These are phyloP conservation scores for Carcina quercana DNA, from an alignment of 2,888 invertebrate genomes.

Conservation along the genomic window DNA sequence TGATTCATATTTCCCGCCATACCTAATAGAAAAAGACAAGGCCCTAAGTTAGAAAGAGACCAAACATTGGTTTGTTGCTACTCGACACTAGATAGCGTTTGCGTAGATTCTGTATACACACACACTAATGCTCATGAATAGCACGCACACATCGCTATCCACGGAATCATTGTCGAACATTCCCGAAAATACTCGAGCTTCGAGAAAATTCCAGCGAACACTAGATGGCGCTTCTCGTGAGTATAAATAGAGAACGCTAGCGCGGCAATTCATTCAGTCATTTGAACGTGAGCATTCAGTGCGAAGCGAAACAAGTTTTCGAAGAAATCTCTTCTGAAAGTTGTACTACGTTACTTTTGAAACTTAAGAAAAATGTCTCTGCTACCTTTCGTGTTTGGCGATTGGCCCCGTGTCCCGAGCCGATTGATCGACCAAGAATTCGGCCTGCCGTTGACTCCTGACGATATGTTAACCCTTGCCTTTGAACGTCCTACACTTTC, in stretches of 20 bases:
- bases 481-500: constrained; percentile 23
- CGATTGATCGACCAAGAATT: constrained; percentile 47
- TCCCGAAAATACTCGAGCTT: too few species aligned
- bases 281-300: constrained; percentile 4
- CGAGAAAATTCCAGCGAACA: constrained; percentile 37
- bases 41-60: too few species aligned
- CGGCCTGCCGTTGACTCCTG: constrained; percentile 50
- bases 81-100: too few species aligned
- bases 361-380: constrained; percentile 35
- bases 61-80: too few species aligned
- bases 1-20: too few species aligned
- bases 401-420: not conserved
- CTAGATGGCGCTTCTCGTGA: constrained; percentile 39
- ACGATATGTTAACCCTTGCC: constrained; percentile 43
- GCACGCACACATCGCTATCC: too few species aligned
- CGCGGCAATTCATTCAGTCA: constrained; percentile 22
- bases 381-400: constrained; percentile 26
- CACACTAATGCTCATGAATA: too few species aligned
- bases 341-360: not conserved
- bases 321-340: too few species aligned
- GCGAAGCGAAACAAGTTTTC: too few species aligned
- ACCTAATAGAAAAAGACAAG: too few species aligned
- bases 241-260: constrained; percentile 25
- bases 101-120: too few species aligned
- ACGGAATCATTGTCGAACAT: too few species aligned